Evolutionary conservation across 2,113 vertebrate species (phyloP), one percentile per base, ranked within the genome.

Genomic region (Crocuta crocuta): DNA sequence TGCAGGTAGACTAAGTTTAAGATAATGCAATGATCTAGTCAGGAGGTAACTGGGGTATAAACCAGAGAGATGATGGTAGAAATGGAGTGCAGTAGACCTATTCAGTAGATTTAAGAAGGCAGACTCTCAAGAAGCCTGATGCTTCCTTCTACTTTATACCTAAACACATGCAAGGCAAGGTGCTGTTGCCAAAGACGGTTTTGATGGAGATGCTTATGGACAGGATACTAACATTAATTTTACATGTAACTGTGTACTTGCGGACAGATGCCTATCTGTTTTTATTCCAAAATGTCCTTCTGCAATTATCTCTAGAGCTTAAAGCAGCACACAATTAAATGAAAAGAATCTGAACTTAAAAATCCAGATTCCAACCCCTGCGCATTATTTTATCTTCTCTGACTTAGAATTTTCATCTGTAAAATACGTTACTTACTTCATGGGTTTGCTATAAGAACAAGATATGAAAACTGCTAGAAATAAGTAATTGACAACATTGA

Each of bases 101-200:
- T 15, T 80, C 82, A 85, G 24, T 66, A 95, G 88, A 89, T 91
- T 95, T 79, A 84, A 95, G 63, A 89, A 79, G 58, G 53, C 4
- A 94, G 31, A 94, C 53, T 91, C 68, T 86, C 92, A 61, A 92
- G 85, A 91, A 92, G 39, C 1, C 10, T 82, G 91, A 84, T 95
- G 45, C 53, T 95, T 96, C 23, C 92, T 89, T 87, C 31, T 24
- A 93, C 31, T 89, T 93, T 86, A 83, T 70, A 91, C 6, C n/a
- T 81, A 89, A 91, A 82, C 84, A 94, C 79, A 68, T 43, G 48
- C 31, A 93, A 91, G 35, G n/a, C 31, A 92, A 94, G n/a, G 31
- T 89, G 89, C 53, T 53, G 16, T 10, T 58, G 19, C 58, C 76
- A 88, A 96, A 89, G 65, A 26, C 39, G 23, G 39, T 76, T 97